Evolutionary conservation across 2,888 invertebrate genomes (phyloP).

Genomic region (Philopedon plagiatum): DNA sequence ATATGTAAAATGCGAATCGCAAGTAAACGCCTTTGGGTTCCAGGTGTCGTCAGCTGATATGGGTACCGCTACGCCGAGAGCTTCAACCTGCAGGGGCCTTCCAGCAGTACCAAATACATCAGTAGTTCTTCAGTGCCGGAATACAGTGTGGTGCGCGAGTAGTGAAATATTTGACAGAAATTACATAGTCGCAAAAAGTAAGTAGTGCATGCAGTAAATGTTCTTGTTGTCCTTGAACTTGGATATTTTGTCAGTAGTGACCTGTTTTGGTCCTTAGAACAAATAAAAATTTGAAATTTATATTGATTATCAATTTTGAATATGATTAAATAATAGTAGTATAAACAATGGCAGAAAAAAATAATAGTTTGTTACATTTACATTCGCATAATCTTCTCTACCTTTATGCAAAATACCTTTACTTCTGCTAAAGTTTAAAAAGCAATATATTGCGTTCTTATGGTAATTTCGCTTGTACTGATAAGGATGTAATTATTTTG

Average conservation of each 20-base stretch:
- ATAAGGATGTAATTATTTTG: no score
- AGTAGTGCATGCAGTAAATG: slow-evolving; percentile 20
- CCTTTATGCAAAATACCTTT: no score
- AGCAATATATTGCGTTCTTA: no score
- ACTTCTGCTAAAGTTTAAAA: no score
- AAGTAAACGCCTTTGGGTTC: slow-evolving; percentile 54
- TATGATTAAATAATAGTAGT: no score
- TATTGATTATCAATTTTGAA: no score
- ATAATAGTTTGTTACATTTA: no score
- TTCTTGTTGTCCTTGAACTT: slow-evolving; percentile 4
- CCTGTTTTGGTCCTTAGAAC: no score
- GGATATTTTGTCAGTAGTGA: not conserved
- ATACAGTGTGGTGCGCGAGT: slow-evolving; percentile 45
- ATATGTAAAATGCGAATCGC: not conserved
- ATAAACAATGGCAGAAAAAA: no score
- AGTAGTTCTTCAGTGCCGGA: slow-evolving; percentile 66
- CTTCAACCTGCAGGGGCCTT: slow-evolving; percentile 60
- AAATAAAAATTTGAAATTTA: no score
- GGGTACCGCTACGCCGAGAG: slow-evolving; percentile 67
- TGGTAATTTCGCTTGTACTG: no score
- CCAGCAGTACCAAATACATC: slow-evolving; percentile 58
- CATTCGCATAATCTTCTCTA: no score
- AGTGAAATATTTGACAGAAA: slow-evolving; percentile 27
- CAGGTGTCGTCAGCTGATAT: slow-evolving; percentile 64
- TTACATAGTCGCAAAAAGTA: slow-evolving; percentile 36